Base-by-base conservation (phyloP, 2,113 vertebrate species). In the Cololabis saira region DNA sequence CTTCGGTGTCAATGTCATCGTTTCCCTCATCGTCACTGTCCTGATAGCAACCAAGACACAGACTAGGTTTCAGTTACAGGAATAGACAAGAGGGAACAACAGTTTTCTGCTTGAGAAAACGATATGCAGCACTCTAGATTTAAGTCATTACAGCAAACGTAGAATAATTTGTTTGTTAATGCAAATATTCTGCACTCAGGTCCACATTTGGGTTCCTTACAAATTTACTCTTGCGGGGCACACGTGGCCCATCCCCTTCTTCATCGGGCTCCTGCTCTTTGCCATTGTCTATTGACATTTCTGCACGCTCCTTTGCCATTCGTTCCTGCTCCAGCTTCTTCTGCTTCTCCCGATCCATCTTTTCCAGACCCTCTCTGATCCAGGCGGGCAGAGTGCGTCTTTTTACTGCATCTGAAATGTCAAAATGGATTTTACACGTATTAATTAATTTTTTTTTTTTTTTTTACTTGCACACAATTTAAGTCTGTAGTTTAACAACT, bases 191-290 rank as follows among this genome's bases (percentile, higher is more conserved):
- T 30, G 12, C 12, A 12, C 3, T 44, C 16, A 48, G 77, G 21
- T 21, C 11, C 16, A 48, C 2, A 51, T 62, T 66, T 14, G 0
- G 13, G 18, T 15, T 61, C 91, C 98, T 96, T 93, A 99, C 98
- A 95, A 99, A 99, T 96, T 99, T 99, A 84, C 98, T 99, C 91
- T 95, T 98, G 85, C 96, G 95, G 57, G 98, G 98, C 59, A 98
- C 79, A 22, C 94, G 94, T 65, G 96, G 95, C 18, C 94, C 96
- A 76, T 95, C 95, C 15, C 90, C 95, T 15, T 78, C 87, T 75
- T 95, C 95, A 50, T 95, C 95, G 21, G 87, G 90, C 55, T 95
- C 92, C 0, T 82, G 91, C n/a, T 90, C 76, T 74, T 93, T 95
- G 74, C 91, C 88, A 57, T 97, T 94, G 21, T 97, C 95, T 81